Conservation (phyloP, 1,140 invertebrate genomes). For the Chelonus insularis region DNA sequence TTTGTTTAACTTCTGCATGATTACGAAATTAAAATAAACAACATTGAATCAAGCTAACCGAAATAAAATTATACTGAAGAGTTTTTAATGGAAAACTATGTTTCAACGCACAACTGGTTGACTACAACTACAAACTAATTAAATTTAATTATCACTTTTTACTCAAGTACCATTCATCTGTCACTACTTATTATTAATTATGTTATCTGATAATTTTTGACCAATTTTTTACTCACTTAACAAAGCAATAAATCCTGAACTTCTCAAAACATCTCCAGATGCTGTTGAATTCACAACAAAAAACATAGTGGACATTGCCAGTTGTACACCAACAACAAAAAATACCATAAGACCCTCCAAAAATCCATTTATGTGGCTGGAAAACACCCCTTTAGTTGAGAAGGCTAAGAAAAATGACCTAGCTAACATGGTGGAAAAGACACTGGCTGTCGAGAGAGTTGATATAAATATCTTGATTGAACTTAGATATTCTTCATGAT, state of each 20-base stretch:
- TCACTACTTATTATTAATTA: too few relatives aligned
- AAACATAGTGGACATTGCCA: slow-evolving; percentile 58
- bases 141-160: too few relatives aligned
- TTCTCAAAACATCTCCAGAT: slow-evolving; percentile 38
- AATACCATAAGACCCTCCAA: slow-evolving; percentile 63
- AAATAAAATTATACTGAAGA: too few relatives aligned
- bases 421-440: slow-evolving; percentile 64
- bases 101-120: too few relatives aligned
- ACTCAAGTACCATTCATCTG: too few relatives aligned
- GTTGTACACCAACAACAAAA: slow-evolving; percentile 63
- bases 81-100: too few relatives aligned
- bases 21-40: too few relatives aligned
- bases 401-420: slow-evolving; percentile 64
- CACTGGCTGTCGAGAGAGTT: slow-evolving; percentile 59
- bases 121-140: too few relatives aligned
- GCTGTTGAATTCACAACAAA: slow-evolving; percentile 42
- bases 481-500: slow-evolving; percentile 49
- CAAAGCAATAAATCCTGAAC: slow-evolving; percentile 45
- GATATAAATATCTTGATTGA: slow-evolving; percentile 60
- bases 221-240: slow-evolving; percentile 39
- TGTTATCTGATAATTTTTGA: too few relatives aligned
- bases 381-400: slow-evolving; percentile 62
- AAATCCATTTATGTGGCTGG: slow-evolving; percentile 66
- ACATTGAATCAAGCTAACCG: too few relatives aligned
- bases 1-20: too few relatives aligned